These are phyloP conservation scores for Echiichthys vipera DNA, from an alignment of 2,797 vertebrate species.

Conservation along the genomic window DNA sequence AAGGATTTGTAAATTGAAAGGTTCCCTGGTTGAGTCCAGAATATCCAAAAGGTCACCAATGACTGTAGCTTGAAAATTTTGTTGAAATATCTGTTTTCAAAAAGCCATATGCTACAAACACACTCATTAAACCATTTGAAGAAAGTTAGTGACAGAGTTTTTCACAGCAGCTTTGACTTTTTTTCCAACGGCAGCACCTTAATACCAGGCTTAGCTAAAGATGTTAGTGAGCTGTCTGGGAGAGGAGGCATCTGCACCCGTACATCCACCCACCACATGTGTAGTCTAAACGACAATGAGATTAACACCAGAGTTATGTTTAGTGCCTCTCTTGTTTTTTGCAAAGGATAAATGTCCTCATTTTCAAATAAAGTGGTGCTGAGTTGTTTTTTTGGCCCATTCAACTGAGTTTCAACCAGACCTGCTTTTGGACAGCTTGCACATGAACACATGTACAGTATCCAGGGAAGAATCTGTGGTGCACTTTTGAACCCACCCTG, in stretches of 20 bases:
- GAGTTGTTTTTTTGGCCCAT: constrained; percentile 9
- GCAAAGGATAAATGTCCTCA: constrained; percentile 25
- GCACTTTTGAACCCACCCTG: constrained; percentile 25
- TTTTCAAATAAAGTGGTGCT: too few relatives aligned
- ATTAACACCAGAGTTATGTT: constrained; percentile 24
- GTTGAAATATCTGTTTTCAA: neutral
- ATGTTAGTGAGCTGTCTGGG: constrained; percentile 22
- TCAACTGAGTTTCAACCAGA: constrained; percentile 39
- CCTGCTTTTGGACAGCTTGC: constrained; percentile 41
- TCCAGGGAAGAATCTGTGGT: constrained; percentile 48
- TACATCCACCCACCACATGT: constrained; percentile 4
- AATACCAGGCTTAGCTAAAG: constrained; percentile 39
- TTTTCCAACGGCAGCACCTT: constrained; percentile 36
- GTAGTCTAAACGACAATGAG: constrained; percentile 5
- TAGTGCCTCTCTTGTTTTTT: constrained; percentile 7
- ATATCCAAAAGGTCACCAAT: neutral
- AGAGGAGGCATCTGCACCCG: constrained; percentile 23
- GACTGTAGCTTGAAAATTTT: neutral
- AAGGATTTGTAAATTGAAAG: neutral
- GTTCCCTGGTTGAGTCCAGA: neutral
- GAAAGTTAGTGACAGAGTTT: neutral
- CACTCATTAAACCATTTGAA: constrained; percentile 14
- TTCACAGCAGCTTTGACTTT: constrained; percentile 34
- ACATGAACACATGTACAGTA: constrained; percentile 36
- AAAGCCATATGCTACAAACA: neutral